Base-by-base conservation (phyloP, 2,888 invertebrate species). In the Torymus auratus region DNA sequence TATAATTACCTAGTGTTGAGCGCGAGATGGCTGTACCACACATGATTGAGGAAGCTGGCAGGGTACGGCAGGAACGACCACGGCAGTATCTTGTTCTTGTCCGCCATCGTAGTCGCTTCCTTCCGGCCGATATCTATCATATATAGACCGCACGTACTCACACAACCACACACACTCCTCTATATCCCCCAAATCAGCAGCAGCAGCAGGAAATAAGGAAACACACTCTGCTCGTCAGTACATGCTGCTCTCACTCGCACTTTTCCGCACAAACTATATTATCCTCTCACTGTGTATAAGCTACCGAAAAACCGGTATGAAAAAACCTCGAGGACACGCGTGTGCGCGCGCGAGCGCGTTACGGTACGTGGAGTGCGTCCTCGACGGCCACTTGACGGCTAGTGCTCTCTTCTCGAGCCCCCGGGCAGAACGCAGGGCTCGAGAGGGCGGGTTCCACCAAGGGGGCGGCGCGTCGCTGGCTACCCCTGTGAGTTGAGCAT, bases 321-420 rank as follows among this genome's bases (percentile, higher is more conserved):
- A 20, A 20, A 20, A 2, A 20, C 20, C 20, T 20, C 7, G 7
- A 41, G 7, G 7, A 41, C 41, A 41, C 41, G 41, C 41, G 41
- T 5, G 7, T 14, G 60, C 67, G 28, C 65, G 17, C 65, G 41
- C 73, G n/a, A n/a, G 50, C 58, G 56, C 65, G 15, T 7, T 41
- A 56, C 56, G 14, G 12, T 56, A 41, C 41, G 41, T 60, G 50
- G 68, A 73, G 77, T 86, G 88, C 88, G 89, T 89, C 87, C 90
- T 90, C 90, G 88, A 89, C 90, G 90, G 90, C 85, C 89, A 91
- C 90, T 91, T 89, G 89, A 90, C 89, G 87, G 84, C 88, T 90
- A 90, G 90, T 90, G 73, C 14, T 4, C 53, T 65, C 50, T 56
- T 17, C 56, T 87, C 86, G 86, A 84, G 82, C 82, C 85, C 86